These are phyloP conservation scores for Philotrypesis tridentata DNA, from an alignment of 1,140 invertebrate species.

Conservation along the genomic window DNA sequence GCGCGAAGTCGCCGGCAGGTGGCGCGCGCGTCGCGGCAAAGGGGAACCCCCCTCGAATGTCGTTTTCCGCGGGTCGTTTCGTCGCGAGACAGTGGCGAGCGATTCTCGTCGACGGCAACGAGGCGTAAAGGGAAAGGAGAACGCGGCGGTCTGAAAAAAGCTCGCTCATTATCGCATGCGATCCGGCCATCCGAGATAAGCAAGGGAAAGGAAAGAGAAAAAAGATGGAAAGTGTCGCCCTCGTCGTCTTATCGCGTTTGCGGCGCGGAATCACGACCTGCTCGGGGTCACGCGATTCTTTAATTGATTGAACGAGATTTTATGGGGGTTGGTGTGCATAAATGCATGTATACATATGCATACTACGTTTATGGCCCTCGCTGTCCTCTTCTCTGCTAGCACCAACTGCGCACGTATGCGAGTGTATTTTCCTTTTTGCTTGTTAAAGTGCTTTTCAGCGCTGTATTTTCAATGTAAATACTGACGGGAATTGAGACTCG, in stretches of 20 bases:
- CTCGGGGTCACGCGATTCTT: background rate
- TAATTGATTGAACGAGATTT: background rate
- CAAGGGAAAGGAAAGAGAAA: background rate
- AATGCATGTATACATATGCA: too few species aligned
- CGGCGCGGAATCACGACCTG: background rate
- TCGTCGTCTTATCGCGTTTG: background rate
- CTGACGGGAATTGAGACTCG: too few species aligned
- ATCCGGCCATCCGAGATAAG: background rate
- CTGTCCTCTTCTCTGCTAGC: too few species aligned
- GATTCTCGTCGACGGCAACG: too few species aligned
- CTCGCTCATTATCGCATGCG: background rate
- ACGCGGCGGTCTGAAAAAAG: background rate
- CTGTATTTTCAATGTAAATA: too few species aligned
- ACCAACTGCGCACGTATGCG: background rate
- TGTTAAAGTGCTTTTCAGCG: background rate
- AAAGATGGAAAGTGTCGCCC: background rate
- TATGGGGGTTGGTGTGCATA: too few species aligned
- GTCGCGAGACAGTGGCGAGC: too few species aligned
- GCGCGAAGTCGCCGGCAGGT: background rate
- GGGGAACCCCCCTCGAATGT: background rate
- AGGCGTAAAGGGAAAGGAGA: background rate
- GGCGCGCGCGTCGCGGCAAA: background rate
- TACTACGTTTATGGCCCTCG: too few species aligned
- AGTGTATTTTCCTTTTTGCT: background rate
- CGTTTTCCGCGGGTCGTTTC: too few species aligned